A percentile compares a stretch with the other conserved stretches of the same genome.
phyloP scores from a whole-genome alignment of 1,140 invertebrate genomes.

The Littorina saxatilis region DNA sequence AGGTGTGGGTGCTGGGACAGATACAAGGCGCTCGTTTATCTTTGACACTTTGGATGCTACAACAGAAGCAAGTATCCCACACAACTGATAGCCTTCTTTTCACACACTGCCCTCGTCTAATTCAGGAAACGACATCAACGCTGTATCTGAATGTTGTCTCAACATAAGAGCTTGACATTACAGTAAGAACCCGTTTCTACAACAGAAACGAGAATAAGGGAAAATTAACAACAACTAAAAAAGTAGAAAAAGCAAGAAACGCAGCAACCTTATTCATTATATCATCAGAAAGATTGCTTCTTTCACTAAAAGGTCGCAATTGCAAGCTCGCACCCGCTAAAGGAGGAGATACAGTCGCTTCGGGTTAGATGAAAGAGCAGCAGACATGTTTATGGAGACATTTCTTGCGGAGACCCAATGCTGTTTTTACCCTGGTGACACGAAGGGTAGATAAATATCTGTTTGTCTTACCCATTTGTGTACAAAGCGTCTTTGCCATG shows the following conservation, averaged over 20 bases:
- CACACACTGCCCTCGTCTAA: background rate
- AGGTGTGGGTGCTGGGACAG: too few relatives aligned
- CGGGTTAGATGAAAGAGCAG: background rate
- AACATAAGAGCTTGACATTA: too few relatives aligned
- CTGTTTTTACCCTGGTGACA: too few relatives aligned
- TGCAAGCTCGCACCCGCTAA: background rate
- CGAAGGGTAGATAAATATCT: too few relatives aligned
- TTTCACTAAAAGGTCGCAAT: background rate
- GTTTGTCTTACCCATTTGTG: too few relatives aligned
- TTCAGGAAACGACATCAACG: constrained; percentile 1
- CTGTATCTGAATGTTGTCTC: too few relatives aligned
- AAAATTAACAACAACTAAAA: too few relatives aligned
- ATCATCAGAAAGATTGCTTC: background rate
- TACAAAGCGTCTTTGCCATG: too few relatives aligned
- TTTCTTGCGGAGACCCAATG: background rate
- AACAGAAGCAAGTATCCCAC: background rate
- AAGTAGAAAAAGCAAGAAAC: background rate
- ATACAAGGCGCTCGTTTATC: constrained; percentile 8
- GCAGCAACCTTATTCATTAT: too few relatives aligned
- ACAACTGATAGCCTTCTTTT: background rate
- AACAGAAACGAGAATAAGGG: too few relatives aligned
- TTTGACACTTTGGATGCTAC: constrained; percentile 19
- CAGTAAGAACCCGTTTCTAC: too few relatives aligned
- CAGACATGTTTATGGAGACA: constrained; percentile 23
- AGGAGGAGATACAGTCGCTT: constrained; percentile 1